A percentile compares a stretch with the other conserved stretches of the same genome.
phyloP scores from a whole-genome alignment of 2,888 invertebrate species.

The Monochamus alternatus region DNA sequence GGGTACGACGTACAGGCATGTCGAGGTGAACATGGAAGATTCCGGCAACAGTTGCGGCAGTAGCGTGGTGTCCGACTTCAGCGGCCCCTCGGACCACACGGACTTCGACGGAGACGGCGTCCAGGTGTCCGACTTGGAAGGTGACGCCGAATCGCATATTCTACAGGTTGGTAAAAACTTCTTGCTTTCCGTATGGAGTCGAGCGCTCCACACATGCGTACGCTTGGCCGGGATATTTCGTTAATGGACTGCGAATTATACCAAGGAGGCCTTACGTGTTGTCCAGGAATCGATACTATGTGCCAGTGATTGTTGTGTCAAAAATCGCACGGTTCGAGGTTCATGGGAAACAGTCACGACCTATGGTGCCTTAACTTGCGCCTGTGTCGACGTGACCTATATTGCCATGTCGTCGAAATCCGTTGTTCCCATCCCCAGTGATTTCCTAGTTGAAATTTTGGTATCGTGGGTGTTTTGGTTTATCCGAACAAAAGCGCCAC shows the following conservation, averaged over 20 bases:
- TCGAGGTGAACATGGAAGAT: conserved; percentile 68
- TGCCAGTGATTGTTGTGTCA: not conserved
- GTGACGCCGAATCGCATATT: conserved; percentile 71
- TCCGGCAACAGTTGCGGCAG: conserved; percentile 71
- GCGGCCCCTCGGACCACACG: conserved; percentile 66
- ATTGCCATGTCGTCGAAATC: not conserved
- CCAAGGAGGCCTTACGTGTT: not conserved
- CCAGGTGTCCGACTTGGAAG: conserved; percentile 75
- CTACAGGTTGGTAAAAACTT: conserved; percentile 64
- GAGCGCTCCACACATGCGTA: conserved; percentile 24
- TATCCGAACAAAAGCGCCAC: not conserved
- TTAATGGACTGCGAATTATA: not conserved
- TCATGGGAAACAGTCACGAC: not conserved
- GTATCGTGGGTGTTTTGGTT: not conserved
- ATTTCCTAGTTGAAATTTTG: not conserved
- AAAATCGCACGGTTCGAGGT: not conserved
- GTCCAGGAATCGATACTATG: not conserved
- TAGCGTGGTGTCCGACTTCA: conserved; percentile 69
- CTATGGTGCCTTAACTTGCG: not conserved
- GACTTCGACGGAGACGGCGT: conserved; percentile 76
- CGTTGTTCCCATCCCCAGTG: not conserved
- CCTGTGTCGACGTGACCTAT: conserved; percentile 10
- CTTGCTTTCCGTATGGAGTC: conserved; percentile 6
- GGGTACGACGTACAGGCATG: conserved; percentile 68
- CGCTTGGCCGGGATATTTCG: not conserved